These are phyloP conservation scores for Piaya cayana DNA, from an alignment of 2,113 vertebrate species.

Conservation along the genomic window DNA sequence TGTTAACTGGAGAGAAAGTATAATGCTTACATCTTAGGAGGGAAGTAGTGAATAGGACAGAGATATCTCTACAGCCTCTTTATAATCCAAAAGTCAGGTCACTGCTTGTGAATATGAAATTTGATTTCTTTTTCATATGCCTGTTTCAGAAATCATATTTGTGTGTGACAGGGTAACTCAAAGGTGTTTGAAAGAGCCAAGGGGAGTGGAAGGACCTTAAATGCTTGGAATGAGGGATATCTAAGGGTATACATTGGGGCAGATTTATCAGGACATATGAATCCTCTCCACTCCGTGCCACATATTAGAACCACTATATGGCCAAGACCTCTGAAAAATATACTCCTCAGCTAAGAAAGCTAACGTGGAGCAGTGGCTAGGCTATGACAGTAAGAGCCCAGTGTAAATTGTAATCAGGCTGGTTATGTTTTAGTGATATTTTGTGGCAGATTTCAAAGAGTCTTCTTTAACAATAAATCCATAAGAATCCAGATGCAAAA, in stretches of 20 bases:
- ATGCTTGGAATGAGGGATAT: fast-evolving
- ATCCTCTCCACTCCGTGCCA: neutral
- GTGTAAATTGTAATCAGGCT: neutral
- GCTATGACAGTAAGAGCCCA: neutral
- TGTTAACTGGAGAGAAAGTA: neutral
- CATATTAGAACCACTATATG: neutral
- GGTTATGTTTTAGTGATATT: neutral
- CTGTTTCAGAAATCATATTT: neutral
- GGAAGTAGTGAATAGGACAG: neutral
- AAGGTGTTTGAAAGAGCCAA: neutral
- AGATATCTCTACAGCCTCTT: neutral
- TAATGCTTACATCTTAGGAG: neutral
- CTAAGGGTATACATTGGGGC: fast-evolving
- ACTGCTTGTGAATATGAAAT: neutral
- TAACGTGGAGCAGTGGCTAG: neutral
- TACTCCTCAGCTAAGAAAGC: neutral
- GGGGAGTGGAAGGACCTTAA: neutral
- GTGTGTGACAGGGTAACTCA: neutral
- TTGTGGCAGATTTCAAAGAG: neutral
- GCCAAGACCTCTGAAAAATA: neutral
- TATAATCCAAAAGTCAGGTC: neutral
- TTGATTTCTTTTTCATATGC: neutral
- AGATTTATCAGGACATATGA: neutral
- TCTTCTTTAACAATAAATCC: neutral
- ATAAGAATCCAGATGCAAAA: neutral